Percentiles rank a stretch among this genome's conserved stretches.
Evolutionary conservation across 2,113 vertebrate species (phyloP).

Genomic region (Platichthys stellatus): DNA sequence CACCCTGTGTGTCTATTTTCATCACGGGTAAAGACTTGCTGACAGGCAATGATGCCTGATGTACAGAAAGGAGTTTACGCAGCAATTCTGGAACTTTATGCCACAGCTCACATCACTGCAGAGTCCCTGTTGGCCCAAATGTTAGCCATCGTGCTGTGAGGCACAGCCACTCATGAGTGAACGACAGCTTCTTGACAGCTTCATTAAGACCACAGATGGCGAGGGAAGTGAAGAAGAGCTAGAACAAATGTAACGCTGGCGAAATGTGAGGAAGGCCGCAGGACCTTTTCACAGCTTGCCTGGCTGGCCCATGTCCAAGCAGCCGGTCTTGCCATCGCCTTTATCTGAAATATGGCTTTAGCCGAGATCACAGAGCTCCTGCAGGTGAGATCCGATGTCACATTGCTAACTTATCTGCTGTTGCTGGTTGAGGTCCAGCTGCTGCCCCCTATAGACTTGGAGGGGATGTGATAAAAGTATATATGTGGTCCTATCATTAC

Average conservation of each 20-base stretch:
- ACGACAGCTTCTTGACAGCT: slow-evolving; percentile 80
- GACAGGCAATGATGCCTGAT: neutral
- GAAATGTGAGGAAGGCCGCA: slow-evolving; percentile 65
- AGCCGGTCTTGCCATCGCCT: slow-evolving; percentile 44
- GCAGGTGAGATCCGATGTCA: slow-evolving; percentile 57
- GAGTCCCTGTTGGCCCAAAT: slow-evolving; percentile 49
- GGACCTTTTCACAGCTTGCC: slow-evolving; percentile 73
- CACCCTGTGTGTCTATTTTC: slow-evolving; percentile 5
- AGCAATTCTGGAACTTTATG: slow-evolving; percentile 43
- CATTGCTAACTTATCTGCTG: slow-evolving; percentile 26
- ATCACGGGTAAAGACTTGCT: slow-evolving; percentile 21
- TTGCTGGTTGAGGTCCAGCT: neutral
- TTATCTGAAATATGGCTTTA: slow-evolving; percentile 45
- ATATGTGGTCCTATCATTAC: slow-evolving; percentile 21
- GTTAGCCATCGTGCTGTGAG: slow-evolving; percentile 51
- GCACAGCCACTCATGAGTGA: slow-evolving; percentile 71
- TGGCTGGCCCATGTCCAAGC: slow-evolving; percentile 66
- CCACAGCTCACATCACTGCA: slow-evolving; percentile 34
- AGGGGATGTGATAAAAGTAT: neutral
- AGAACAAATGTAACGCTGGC: slow-evolving; percentile 70
- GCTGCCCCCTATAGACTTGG: neutral
- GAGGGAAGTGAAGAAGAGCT: slow-evolving; percentile 58
- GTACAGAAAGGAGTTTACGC: slow-evolving; percentile 25
- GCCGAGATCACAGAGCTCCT: slow-evolving; percentile 35
- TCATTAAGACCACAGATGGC: slow-evolving; percentile 80